These are phyloP conservation scores for Syngnathus floridae DNA, from an alignment of 2,113 vertebrate species.

Conservation along the genomic window DNA sequence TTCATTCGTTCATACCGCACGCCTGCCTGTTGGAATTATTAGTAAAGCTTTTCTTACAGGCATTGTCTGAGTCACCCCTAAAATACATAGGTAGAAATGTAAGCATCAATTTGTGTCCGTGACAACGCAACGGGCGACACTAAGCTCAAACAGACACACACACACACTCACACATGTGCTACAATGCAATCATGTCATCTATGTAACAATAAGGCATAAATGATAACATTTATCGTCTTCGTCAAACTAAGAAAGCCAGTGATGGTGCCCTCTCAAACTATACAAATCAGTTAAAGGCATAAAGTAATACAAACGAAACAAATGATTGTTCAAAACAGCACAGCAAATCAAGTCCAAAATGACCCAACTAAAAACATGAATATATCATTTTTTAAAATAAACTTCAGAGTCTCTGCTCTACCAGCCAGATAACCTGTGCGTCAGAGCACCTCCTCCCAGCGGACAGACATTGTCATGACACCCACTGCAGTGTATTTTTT, in stretches of 20 bases:
- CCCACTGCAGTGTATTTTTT: slow-evolving; percentile 37
- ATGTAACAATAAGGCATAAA: slow-evolving; percentile 75
- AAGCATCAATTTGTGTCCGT: slow-evolving; percentile 47
- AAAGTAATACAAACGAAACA: slow-evolving; percentile 50
- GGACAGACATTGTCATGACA: slow-evolving; percentile 26
- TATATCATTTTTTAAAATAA: slow-evolving; percentile 29
- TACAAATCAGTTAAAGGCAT: slow-evolving; percentile 69
- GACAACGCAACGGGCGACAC: slow-evolving; percentile 53
- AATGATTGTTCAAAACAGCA: slow-evolving; percentile 75
- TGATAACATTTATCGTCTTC: slow-evolving; percentile 66
- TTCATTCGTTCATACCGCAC: slow-evolving; percentile 16
- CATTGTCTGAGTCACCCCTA: slow-evolving; percentile 48
- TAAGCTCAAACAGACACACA: slow-evolving; percentile 15
- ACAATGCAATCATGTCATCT: slow-evolving; percentile 68
- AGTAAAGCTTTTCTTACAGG: slow-evolving; percentile 73
- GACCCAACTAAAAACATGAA: slow-evolving; percentile 34
- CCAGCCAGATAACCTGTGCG: slow-evolving; percentile 38
- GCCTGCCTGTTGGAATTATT: slow-evolving; percentile 69
- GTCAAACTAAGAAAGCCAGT: slow-evolving; percentile 74
- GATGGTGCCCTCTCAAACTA: slow-evolving; percentile 68
- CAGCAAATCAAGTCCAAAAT: slow-evolving; percentile 64
- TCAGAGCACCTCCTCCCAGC: slow-evolving; percentile 31
- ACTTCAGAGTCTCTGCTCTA: slow-evolving; percentile 35
- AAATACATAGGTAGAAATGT: slow-evolving; percentile 54
- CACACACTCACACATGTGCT: slow-evolving; percentile 47